Evolutionary conservation across 2,113 vertebrate genomes (phyloP), one percentile per base, ranked within the genome.

Genomic region (Hippocampus zosterae): DNA sequence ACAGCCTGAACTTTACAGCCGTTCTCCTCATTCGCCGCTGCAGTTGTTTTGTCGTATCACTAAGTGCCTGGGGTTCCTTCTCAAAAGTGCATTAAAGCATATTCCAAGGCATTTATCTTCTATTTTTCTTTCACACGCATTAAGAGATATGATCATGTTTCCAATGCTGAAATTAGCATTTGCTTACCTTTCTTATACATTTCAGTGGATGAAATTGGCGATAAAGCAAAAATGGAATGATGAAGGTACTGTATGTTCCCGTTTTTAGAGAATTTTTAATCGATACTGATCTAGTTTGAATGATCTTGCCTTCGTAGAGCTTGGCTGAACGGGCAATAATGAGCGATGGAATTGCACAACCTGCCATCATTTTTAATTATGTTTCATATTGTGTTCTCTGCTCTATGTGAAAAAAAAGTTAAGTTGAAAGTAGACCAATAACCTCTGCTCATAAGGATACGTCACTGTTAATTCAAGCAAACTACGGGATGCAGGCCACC

Each of bases 361-460:
- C 69, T 23, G 15, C 56, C 37, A 78, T 15, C 65, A 71, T 74
- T 78, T 81, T 81, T 69, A 69, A 73, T 73, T 33, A 59, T 74
- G 56, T 53, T 73, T 57, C 74, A 73, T 82, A 72, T 70, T 79
- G 65, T 52, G 50, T 67, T 69, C 60, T 65, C 61, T 71, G 64
- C 52, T 77, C 46, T 60, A 56, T 73, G 52, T 71, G 55, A 50
- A 67, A 57, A 68, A 59, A 57, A 46, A 19, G 44, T 63, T 10
- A 27, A 70, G 18, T 5, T 33, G 19, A 27, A 23, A 67, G 57
- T 18, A 29, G 25, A 59, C 56, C 27, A 19, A 11, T 50, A 69
- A 19, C 13, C 48, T 37, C 8, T 1, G 1, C 61, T 60, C 19
- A 57, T 68, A 48, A 40, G 60, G 52, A 67, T 70, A 65, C 56